Conservation (phyloP, 2,888 invertebrate species). For the Nephrotoma guestfalica region DNA sequence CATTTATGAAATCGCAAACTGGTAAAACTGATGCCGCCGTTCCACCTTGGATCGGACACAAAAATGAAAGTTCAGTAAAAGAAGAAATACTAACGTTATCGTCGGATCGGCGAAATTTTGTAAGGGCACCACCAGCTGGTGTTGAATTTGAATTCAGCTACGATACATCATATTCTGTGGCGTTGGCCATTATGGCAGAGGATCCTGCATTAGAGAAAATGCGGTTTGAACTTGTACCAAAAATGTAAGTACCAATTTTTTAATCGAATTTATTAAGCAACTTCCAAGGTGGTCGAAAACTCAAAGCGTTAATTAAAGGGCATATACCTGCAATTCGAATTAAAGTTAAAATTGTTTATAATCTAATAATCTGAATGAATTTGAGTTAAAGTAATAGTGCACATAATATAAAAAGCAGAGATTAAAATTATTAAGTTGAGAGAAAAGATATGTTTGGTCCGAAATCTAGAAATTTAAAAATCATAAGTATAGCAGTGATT, state of each 20-base stretch:
- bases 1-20: conserved; percentile 80
- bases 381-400: too few relatives aligned
- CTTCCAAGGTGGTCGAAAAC: too few relatives aligned
- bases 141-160: conserved; percentile 94
- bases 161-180: conserved; percentile 82
- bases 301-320: too few relatives aligned
- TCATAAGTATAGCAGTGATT: too few relatives aligned
- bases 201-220: conserved; percentile 95
- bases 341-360: background rate
- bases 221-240: conserved; percentile 98
- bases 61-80: conserved; percentile 86
- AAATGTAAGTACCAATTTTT: conserved; percentile 63
- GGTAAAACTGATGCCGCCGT: conserved; percentile 53
- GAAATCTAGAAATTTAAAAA: too few relatives aligned
- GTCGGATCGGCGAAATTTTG: conserved; percentile 91
- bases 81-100: conserved; percentile 92
- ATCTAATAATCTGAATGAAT: background rate
- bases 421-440: too few relatives aligned
- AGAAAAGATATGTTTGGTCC: too few relatives aligned
- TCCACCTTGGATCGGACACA: conserved; percentile 90
- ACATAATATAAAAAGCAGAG: too few relatives aligned
- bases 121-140: conserved; percentile 89
- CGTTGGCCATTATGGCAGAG: conserved; percentile 85
- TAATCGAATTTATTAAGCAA: background rate
- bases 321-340: too few relatives aligned